Base-by-base conservation (phyloP, 2,797 vertebrate species). In the Ctenopoma multispine region DNA sequence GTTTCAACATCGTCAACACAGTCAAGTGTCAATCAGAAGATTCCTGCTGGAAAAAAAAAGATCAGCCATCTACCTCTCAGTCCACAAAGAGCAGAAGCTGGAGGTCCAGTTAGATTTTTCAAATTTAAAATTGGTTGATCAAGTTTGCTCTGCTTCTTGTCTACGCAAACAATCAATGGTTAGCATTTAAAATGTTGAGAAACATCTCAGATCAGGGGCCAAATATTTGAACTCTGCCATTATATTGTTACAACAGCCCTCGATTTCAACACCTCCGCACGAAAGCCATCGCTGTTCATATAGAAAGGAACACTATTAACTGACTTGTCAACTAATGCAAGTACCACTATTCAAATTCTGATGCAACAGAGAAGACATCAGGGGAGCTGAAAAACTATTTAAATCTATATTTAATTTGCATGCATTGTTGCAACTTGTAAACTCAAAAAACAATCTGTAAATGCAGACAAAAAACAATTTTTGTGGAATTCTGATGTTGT, bases 11-110 rank as follows among this genome's bases (percentile, higher is more conserved):
- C 5, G 14, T 41, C 56, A 67, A 23, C 48, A 60, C 15, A 59
- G 50, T 27, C 69, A 36, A 13, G 50, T 79, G 67, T 81, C 69
- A 77, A 1, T 66, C 18, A 23, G 40, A 69, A 41, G 48, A 66
- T 53, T 54, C 21, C 31, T 55, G 12, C 36, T 38, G 31, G 44
- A 55, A 47, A 60, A 10, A 59, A 4, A 34, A 34, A 57, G 36
- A 41, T 24, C 58, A 48, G 29, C 24, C 21, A 27, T 46, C 14
- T 12, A 10, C 21, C 15, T 13, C 41, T 31, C 11, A 11, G n/a
- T 59, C 6, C 15, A 41, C 34, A 14, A 13, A 23, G 47, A 24
- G 46, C 14, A 49, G 59, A 12, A 38, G 46, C 20, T 18, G 46
- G 20, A 49, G 14, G 60, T 21, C n/a, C 12, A 20, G 3, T 15